Percentiles rank a stretch among this genome's conserved stretches.
phyloP scores from a whole-genome alignment of 2,888 invertebrate genomes.

The Parapristionchus giblindavisi region DNA sequence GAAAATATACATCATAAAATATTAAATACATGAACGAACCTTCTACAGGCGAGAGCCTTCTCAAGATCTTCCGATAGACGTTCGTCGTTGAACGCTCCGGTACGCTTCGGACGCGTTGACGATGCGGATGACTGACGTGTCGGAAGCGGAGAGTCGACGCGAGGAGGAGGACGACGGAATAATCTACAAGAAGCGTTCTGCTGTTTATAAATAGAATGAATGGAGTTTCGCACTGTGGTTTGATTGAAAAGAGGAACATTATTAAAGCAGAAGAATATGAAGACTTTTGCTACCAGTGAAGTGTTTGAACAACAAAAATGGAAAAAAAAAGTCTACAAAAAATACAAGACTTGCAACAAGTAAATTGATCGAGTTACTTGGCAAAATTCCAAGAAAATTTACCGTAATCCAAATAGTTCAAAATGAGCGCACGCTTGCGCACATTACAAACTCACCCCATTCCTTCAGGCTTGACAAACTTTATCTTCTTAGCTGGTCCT shows the following conservation, averaged over 20 bases:
- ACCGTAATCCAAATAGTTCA: neutral
- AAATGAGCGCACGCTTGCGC: neutral
- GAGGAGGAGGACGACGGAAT: constrained; percentile 9
- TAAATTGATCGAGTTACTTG: neutral
- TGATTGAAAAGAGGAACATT: too few species aligned
- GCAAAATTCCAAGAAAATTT: neutral
- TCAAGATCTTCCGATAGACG: neutral
- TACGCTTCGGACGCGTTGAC: neutral
- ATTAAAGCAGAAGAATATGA: too few species aligned
- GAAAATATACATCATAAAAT: neutral
- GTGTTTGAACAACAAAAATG: neutral
- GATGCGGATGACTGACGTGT: neutral
- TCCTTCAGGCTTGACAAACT: neutral
- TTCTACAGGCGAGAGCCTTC: constrained; percentile 1
- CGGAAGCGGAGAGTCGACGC: neutral
- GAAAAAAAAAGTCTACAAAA: neutral
- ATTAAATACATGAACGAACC: neutral
- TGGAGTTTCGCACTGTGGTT: too few species aligned
- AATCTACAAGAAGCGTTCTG: neutral
- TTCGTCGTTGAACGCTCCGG: neutral
- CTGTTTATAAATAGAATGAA: too few species aligned
- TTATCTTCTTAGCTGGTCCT: constrained; percentile 6
- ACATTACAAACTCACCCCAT: constrained; percentile 12
- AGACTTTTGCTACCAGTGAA: too few species aligned
- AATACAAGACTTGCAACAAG: neutral